Evolutionary conservation across 2,888 invertebrate species (phyloP), one percentile per base, ranked within the genome.

Genomic region (Diachrysia chrysitis): DNA sequence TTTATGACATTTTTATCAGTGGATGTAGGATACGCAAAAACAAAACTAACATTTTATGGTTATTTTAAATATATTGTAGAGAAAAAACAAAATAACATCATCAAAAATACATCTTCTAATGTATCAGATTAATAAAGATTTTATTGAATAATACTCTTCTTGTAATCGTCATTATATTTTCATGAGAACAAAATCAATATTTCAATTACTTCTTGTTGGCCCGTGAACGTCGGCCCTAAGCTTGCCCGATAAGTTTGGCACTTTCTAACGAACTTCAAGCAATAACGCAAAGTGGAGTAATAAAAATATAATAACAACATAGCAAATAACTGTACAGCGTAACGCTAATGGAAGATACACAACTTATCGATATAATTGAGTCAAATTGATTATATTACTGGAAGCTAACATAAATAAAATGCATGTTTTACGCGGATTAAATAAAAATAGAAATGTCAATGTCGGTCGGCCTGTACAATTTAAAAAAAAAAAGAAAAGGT

Each of bases 301-400:
- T 85, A 85, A 85, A 87, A 86, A 84, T 76, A 81, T 79, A 85
- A 84, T 83, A 91, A 90, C 89, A 87, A 89, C 73, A 70, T 79
- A 85, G 83, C 85, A 83, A 87, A 82, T 84, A 85, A 88, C 87
- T 90, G 87, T 92, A 92, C 91, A 91, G 83, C 78, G 58, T 75
- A 76, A 66, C 55, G 71, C 92, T 93, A 94, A 90, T 94, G 93
- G 93, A 94, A 94, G 93, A 92, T 92, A 88, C 73, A 88, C 62
- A 87, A 89, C 87, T 89, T 90, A 90, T 57, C 55, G 58, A 68
- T 62, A 72, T 80, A 72, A 81, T 79, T 76, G 76, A 80, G 79
- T 76, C 73, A 58, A 64, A 63, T 67, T 29, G 67, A 71, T 72
- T 63, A 81, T 58, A 66, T 76, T 58, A 76, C 63, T 69, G 75